Evolutionary conservation across 1,140 invertebrate genomes (phyloP).

Genomic region (Aphelinus certus): DNA sequence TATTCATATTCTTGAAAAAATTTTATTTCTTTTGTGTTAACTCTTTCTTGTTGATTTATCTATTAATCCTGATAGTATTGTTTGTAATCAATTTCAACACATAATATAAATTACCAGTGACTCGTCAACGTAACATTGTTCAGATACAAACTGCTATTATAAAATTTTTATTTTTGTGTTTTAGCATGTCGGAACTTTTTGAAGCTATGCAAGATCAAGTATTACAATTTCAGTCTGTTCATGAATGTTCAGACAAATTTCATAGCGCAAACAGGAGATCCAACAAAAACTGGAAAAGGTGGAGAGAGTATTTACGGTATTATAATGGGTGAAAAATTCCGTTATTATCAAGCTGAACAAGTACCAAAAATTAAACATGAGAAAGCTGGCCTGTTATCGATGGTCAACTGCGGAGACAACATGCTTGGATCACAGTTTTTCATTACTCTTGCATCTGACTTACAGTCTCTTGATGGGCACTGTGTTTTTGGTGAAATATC

Average conservation of each 20-base stretch:
- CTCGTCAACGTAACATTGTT: background rate
- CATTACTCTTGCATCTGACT: slow-evolving; percentile 87
- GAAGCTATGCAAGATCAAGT: slow-evolving; percentile 98
- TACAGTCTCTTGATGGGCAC: slow-evolving; percentile 94
- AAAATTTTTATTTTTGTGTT: slow-evolving; percentile 46
- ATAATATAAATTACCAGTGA: slow-evolving; percentile 6
- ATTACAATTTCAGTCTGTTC: slow-evolving; percentile 97
- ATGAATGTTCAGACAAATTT: slow-evolving; percentile 93
- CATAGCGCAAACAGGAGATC: slow-evolving; percentile 98
- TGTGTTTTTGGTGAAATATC: slow-evolving; percentile 97
- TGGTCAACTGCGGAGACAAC: slow-evolving; percentile 93
- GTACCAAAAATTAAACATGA: slow-evolving; percentile 92
- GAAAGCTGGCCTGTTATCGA: slow-evolving; percentile 87
- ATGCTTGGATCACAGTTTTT: slow-evolving; percentile 98
- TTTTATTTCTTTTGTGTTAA: background rate
- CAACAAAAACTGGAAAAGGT: slow-evolving; percentile 88
- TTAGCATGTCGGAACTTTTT: slow-evolving; percentile 94
- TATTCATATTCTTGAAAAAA: background rate
- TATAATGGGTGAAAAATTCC: slow-evolving; percentile 86
- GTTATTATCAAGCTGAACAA: slow-evolving; percentile 92
- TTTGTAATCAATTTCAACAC: background rate
- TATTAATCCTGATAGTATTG: background rate
- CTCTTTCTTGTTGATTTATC: background rate
- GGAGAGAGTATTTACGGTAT: slow-evolving; percentile 89
- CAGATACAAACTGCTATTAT: background rate